phyloP scores from a whole-genome alignment of 2,888 invertebrate genomes.

The Drosophila ustulata region DNA sequence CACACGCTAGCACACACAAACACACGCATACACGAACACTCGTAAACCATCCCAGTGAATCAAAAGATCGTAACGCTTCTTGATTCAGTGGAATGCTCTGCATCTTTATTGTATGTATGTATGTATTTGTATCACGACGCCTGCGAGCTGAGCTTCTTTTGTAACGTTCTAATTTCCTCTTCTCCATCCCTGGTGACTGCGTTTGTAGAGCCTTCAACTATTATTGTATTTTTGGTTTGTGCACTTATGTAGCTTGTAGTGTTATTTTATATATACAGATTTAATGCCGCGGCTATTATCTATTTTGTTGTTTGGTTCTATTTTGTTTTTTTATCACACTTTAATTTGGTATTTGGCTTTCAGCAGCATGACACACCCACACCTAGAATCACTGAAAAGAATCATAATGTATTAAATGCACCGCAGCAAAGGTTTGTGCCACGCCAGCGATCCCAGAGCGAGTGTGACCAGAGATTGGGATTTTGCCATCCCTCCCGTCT shows the following conservation, averaged over 20 bases:
- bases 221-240: slow-evolving; percentile 34
- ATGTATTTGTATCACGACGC: slow-evolving; percentile 23
- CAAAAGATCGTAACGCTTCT: too few species aligned
- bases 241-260: slow-evolving; percentile 43
- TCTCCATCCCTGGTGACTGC: slow-evolving; percentile 11
- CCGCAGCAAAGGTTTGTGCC: slow-evolving; percentile 84
- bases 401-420: slow-evolving; percentile 82
- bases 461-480: slow-evolving; percentile 17
- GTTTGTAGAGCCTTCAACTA: slow-evolving; percentile 1
- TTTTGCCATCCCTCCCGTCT: not conserved
- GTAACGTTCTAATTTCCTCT: slow-evolving; percentile 9
- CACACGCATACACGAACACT: slow-evolving; percentile 17
- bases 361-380: slow-evolving; percentile 85
- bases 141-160: slow-evolving; percentile 31
- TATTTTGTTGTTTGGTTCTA: slow-evolving; percentile 34
- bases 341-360: slow-evolving; percentile 85
- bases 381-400: slow-evolving; percentile 85
- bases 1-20: slow-evolving; percentile 30
- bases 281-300: slow-evolving; percentile 36
- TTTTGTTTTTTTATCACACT: slow-evolving; percentile 59
- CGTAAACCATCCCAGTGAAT: slow-evolving; percentile 10
- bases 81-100: slow-evolving; percentile 27
- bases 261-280: slow-evolving; percentile 23
- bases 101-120: slow-evolving; percentile 32
- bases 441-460: slow-evolving; percentile 39